Conservation (phyloP, 1,140 invertebrate species). For the Thereuonema tuberculata region DNA sequence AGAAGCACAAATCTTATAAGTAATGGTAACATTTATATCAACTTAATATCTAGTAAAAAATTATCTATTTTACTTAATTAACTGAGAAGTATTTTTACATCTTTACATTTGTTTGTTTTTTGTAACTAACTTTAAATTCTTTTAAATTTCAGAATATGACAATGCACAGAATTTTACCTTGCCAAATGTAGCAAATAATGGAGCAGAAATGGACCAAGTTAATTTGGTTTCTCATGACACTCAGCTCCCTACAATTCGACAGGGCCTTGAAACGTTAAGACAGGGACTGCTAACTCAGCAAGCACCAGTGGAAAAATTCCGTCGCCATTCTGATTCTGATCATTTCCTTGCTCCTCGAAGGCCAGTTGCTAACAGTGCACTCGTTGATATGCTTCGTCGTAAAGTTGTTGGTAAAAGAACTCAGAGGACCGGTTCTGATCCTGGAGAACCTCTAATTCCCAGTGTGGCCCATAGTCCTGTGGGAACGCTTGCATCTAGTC, state of each 20-base stretch:
- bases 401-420: slow-evolving; percentile 20
- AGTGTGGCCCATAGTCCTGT: not conserved
- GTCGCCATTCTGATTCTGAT: slow-evolving; percentile 47
- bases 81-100: not conserved
- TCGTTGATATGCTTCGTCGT: slow-evolving; percentile 20
- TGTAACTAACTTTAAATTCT: no score
- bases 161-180: not conserved
- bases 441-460: slow-evolving; percentile 14
- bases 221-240: no score
- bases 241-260: no score
- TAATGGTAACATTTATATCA: no score
- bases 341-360: slow-evolving; percentile 42
- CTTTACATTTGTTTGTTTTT: not conserved
- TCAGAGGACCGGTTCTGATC: slow-evolving; percentile 21
- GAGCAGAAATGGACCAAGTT: no score
- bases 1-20: no score
- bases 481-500: not conserved
- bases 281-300: slow-evolving; percentile 18
- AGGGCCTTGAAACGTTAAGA: not conserved
- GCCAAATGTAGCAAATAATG: no score
- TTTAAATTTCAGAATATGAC: not conserved
- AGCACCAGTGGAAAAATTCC: slow-evolving; percentile 34
- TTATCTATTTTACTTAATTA: not conserved
- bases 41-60: no score
- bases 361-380: slow-evolving; percentile 13